These are phyloP conservation scores for Sphaerodactylus townsendi DNA, from an alignment of 2,113 vertebrate species.

Conservation along the genomic window DNA sequence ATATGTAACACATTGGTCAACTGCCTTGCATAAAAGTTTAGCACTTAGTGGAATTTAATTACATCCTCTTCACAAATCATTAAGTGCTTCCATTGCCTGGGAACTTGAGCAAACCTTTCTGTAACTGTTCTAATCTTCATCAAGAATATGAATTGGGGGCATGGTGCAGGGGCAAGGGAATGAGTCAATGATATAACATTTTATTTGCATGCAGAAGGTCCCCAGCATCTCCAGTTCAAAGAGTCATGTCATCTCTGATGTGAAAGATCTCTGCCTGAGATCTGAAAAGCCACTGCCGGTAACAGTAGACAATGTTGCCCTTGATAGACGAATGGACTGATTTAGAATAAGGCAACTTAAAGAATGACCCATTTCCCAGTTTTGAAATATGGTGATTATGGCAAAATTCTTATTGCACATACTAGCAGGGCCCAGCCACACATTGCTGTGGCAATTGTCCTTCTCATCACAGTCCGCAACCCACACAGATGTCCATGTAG, in stretches of 20 bases:
- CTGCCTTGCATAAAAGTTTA: slow-evolving; percentile 44
- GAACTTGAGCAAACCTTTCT: not conserved
- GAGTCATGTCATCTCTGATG: too few species aligned
- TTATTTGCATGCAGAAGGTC: too few species aligned
- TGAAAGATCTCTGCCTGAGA: too few species aligned
- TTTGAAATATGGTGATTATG: not conserved
- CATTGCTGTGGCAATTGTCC: too few species aligned
- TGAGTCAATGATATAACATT: too few species aligned
- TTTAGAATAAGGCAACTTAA: not conserved
- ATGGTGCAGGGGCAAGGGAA: not conserved
- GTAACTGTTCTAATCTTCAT: slow-evolving; percentile 50
- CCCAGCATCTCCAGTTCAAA: too few species aligned
- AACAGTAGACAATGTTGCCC: not conserved
- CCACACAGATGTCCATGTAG: too few species aligned
- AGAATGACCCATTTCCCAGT: not conserved
- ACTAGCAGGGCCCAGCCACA: too few species aligned
- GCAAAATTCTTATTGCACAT: not conserved
- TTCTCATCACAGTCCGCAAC: too few species aligned
- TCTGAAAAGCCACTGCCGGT: too few species aligned
- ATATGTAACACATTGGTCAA: slow-evolving; percentile 57
- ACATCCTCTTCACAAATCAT: slow-evolving; percentile 10
- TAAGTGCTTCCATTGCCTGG: slow-evolving; percentile 30
- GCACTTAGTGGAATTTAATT: slow-evolving; percentile 47
- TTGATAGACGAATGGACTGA: too few species aligned
- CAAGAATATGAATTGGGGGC: slow-evolving; percentile 41